Evolutionary conservation across 1,140 invertebrate genomes (phyloP).

Genomic region (Cheumatopsyche charites): DNA sequence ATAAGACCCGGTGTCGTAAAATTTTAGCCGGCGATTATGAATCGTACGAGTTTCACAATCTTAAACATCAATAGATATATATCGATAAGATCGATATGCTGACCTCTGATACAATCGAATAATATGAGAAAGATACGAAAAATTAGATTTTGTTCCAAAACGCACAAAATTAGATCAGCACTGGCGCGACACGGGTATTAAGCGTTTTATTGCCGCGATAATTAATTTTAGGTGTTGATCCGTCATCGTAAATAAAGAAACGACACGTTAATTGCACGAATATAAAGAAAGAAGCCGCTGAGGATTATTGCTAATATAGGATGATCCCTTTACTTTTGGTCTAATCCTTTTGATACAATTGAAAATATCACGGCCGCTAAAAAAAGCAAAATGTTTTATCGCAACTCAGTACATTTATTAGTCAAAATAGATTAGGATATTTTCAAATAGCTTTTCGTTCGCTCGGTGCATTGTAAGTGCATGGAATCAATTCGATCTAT

Average conservation of each 20-base stretch:
- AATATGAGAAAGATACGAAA: no score
- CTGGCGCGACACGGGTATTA: background rate
- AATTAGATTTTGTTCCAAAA: no score
- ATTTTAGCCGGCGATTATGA: constrained; percentile 13
- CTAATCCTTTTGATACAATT: constrained; percentile 30
- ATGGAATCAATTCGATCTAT: no score
- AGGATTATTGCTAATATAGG: constrained; percentile 26
- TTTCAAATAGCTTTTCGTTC: no score
- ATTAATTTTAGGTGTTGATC: constrained; percentile 25
- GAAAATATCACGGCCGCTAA: constrained; percentile 7
- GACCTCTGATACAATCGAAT: no score
- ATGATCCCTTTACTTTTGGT: constrained; percentile 25
- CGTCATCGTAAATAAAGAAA: constrained; percentile 22
- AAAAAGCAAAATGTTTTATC: constrained; percentile 4
- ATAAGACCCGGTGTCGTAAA: constrained; percentile 14
- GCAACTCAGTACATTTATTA: background rate
- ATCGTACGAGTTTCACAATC: constrained; percentile 10
- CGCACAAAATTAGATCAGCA: no score
- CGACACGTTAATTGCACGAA: constrained; percentile 14
- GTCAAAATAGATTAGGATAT: no score
- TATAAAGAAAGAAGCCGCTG: constrained; percentile 29
- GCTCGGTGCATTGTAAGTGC: no score
- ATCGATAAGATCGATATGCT: background rate
- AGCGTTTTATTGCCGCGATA: constrained; percentile 3
- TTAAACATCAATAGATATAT: constrained; percentile 2